phyloP scores from a whole-genome alignment of 2,797 vertebrate species.

The Rhabdomys pumilio region DNA sequence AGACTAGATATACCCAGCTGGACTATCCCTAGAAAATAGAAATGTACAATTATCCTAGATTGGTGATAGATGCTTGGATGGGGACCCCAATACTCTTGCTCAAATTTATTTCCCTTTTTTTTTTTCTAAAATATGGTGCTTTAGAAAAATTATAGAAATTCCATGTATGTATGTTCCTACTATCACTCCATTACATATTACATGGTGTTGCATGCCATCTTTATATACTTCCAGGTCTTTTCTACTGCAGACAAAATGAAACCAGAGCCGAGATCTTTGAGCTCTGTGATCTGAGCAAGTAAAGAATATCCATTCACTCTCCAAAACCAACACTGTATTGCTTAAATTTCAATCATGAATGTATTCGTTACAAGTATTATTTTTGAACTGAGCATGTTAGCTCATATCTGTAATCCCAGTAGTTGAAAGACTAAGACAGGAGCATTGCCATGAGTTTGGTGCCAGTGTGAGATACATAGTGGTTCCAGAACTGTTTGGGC shows the following conservation, averaged over 20 bases:
- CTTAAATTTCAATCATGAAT: not conserved
- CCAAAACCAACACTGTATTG: not conserved
- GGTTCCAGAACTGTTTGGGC: not conserved
- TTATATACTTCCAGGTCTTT: slow-evolving; percentile 15
- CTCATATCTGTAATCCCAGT: not conserved
- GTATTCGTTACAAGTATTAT: slow-evolving; percentile 11
- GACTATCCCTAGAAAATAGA: not conserved
- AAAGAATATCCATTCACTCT: not conserved
- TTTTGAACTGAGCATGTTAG: not conserved
- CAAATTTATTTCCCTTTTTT: slow-evolving; percentile 19
- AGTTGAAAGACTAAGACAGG: not conserved
- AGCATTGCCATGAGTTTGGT: not conserved
- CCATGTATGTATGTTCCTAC: not conserved
- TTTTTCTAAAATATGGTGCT: not conserved
- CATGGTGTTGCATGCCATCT: not conserved
- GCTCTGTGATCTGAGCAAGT: not conserved
- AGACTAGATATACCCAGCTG: not conserved
- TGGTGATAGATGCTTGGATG: not conserved
- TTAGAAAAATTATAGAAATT: not conserved
- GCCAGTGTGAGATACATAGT: not conserved
- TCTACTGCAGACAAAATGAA: slow-evolving; percentile 28
- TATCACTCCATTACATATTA: not conserved
- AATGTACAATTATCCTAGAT: not conserved
- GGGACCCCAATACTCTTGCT: not conserved
- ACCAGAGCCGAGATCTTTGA: not conserved